Evolutionary conservation across 2,113 vertebrate genomes (phyloP).

Genomic region (Phycodurus eques): DNA sequence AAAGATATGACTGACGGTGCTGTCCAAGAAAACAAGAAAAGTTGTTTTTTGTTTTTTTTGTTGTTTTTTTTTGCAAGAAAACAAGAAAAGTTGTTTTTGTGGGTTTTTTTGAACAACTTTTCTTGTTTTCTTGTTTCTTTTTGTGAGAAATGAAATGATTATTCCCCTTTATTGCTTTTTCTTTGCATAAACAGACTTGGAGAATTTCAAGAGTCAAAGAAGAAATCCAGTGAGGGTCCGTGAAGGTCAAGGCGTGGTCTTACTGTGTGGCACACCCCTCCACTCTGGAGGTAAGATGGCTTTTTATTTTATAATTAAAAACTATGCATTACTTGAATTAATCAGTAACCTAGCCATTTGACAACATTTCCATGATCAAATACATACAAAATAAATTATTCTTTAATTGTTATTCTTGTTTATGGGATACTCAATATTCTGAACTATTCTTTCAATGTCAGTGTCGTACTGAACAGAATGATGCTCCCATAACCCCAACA

Average conservation of each 20-base stretch:
- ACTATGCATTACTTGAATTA: background rate
- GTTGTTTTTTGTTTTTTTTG: no score
- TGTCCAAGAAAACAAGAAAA: no score
- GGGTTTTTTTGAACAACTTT: no score
- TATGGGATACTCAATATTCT: background rate
- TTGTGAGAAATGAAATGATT: conserved; percentile 26
- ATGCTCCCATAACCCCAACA: no score
- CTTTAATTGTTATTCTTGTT: background rate
- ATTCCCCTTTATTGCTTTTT: conserved; percentile 39
- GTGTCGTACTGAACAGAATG: background rate
- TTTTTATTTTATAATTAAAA: background rate
- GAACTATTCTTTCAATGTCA: background rate
- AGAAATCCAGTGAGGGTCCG: conserved; percentile 90
- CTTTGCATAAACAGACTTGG: conserved; percentile 79
- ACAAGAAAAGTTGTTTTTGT: no score
- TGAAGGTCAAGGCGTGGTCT: conserved; percentile 92
- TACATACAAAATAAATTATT: background rate
- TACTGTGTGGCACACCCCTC: conserved; percentile 84
- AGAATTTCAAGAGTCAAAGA: conserved; percentile 88
- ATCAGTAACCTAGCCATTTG: background rate
- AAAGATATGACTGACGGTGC: conserved; percentile 11
- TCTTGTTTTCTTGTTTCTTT: conserved; percentile 3
- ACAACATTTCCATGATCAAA: background rate
- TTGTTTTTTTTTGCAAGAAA: no score
- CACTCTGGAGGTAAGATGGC: conserved; percentile 78